These are phyloP conservation scores for Ceratina australensis DNA, from an alignment of 1,140 invertebrate genomes.

Conservation along the genomic window DNA sequence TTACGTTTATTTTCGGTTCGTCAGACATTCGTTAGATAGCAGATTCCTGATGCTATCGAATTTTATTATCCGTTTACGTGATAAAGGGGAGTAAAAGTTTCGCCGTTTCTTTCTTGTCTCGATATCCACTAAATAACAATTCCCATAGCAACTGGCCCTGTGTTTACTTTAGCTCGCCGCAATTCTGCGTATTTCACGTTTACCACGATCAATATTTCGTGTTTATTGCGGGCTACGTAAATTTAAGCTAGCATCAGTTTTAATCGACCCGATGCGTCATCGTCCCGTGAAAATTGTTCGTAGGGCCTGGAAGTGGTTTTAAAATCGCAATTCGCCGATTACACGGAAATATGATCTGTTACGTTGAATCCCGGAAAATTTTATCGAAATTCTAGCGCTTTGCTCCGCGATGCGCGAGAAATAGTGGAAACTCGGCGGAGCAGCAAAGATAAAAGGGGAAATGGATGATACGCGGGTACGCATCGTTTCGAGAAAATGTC, in stretches of 20 bases:
- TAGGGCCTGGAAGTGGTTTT: too few relatives aligned
- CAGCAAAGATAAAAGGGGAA: not conserved
- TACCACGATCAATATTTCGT: slow-evolving; percentile 33
- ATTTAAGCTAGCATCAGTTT: slow-evolving; percentile 2
- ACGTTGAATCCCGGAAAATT: too few relatives aligned
- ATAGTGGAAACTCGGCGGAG: not conserved
- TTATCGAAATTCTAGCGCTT: too few relatives aligned
- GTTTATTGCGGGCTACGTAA: not conserved
- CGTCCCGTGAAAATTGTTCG: not conserved
- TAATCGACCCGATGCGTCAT: not conserved
- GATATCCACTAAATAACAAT: slow-evolving; percentile 11
- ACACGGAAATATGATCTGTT: too few relatives aligned
- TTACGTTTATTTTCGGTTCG: too few relatives aligned
- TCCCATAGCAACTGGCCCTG: slow-evolving; percentile 21
- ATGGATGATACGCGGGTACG: not conserved
- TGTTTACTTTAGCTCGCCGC: slow-evolving; percentile 5
- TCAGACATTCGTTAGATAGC: too few relatives aligned
- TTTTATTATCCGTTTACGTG: not conserved
- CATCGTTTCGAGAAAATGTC: not conserved
- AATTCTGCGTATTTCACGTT: slow-evolving; percentile 28
- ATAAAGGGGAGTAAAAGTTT: not conserved
- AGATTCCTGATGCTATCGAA: too few relatives aligned
- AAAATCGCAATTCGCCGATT: too few relatives aligned
- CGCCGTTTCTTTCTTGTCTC: not conserved
- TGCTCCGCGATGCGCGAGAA: not conserved